phyloP scores from a whole-genome alignment of 2,113 vertebrate species.

The Megatriorchis doriae region DNA sequence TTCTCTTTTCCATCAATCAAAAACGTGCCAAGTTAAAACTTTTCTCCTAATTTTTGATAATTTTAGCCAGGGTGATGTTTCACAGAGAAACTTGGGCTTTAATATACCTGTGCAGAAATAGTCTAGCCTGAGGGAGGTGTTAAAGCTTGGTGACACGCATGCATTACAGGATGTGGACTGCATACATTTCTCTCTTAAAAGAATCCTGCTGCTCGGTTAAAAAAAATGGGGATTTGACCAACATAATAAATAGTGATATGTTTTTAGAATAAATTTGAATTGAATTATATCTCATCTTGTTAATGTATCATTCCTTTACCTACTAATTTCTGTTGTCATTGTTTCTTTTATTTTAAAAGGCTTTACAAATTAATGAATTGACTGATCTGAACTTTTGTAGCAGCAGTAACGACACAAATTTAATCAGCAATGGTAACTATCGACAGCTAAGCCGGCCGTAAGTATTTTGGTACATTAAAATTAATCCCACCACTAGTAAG shows the following conservation, averaged over 20 bases:
- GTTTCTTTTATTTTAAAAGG: conserved; percentile 63
- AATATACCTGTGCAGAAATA: not conserved
- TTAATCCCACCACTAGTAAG: not conserved
- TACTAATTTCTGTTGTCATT: not conserved
- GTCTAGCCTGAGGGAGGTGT: not conserved
- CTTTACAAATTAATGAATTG: conserved; percentile 84
- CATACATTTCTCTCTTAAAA: not conserved
- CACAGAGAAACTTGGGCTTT: not conserved
- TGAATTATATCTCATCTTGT: not conserved
- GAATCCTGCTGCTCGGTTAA: not conserved
- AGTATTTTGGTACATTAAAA: conserved; percentile 27
- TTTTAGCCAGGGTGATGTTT: not conserved
- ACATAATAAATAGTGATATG: not conserved
- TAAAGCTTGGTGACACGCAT: not conserved
- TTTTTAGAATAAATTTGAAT: not conserved
- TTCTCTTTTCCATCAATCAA: not conserved
- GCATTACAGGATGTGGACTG: not conserved
- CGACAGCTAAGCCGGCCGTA: not conserved
- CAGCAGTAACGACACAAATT: not conserved
- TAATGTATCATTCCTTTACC: not conserved
- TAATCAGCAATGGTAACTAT: not conserved
- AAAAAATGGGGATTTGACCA: not conserved
- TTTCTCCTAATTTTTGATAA: not conserved
- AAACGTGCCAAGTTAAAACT: not conserved
- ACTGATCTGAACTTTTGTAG: conserved; percentile 73